Conservation (phyloP, 2,113 vertebrate genomes). For the Oreotragus oreotragus region DNA sequence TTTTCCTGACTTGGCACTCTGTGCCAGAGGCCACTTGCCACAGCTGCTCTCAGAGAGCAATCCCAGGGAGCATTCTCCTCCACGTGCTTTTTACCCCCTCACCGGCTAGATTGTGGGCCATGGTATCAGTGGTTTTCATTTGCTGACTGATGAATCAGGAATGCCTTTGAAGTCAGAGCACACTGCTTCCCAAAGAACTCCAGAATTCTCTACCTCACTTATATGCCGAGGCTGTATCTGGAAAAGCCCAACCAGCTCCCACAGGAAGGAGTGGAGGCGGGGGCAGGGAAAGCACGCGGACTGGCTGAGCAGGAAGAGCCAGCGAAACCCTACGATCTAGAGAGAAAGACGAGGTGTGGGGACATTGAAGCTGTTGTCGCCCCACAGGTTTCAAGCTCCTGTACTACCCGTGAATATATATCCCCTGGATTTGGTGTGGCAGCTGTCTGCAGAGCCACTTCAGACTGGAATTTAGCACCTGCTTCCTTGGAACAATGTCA, state of each 20-base stretch:
- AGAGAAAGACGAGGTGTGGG: not conserved
- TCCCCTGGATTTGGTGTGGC: not conserved
- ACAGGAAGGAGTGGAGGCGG: not conserved
- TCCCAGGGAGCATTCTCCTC: not conserved
- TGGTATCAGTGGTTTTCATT: not conserved
- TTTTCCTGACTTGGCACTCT: constrained; percentile 39
- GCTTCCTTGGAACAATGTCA: not conserved
- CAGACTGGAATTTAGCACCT: not conserved
- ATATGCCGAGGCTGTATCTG: not conserved
- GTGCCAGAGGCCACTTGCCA: constrained; percentile 36
- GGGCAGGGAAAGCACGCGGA: not conserved
- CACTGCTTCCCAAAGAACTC: not conserved
- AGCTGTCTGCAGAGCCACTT: not conserved
- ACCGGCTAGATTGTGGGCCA: not conserved
- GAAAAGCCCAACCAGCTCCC: not conserved
- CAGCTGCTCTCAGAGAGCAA: constrained; percentile 65
- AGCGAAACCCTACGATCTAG: not conserved
- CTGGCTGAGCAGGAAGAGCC: not conserved
- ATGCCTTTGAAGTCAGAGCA: constrained; percentile 26
- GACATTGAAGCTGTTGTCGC: not conserved
- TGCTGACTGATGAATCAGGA: not conserved
- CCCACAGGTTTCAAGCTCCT: not conserved
- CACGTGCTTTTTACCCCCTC: not conserved
- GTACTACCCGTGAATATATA: not conserved
- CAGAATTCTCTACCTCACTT: not conserved